Evolutionary conservation across 2,797 vertebrate genomes (phyloP).

Genomic region (Epinephelus awoara): DNA sequence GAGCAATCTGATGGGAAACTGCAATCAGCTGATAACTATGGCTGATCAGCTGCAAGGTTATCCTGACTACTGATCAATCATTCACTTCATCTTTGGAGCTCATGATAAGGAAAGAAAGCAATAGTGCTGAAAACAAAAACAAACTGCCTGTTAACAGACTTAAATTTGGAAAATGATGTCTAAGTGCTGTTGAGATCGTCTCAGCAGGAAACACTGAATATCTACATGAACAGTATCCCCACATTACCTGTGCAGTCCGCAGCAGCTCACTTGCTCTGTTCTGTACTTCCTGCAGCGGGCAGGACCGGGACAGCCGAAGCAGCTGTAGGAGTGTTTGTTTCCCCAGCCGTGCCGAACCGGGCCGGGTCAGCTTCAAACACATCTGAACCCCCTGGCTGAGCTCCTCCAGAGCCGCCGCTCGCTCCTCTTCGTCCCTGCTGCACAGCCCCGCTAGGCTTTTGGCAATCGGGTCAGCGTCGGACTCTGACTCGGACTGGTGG

Average conservation of each 20-base stretch:
- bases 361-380: slow-evolving; percentile 57
- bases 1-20: slow-evolving; percentile 29
- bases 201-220: too few species aligned
- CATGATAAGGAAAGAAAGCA: too few species aligned
- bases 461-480: slow-evolving; percentile 45
- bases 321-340: slow-evolving; percentile 77
- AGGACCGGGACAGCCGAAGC: slow-evolving; percentile 79
- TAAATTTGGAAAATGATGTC: too few species aligned
- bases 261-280: slow-evolving; percentile 73
- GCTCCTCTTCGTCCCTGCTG: slow-evolving; percentile 78
- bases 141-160: too few species aligned
- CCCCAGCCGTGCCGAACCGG: slow-evolving; percentile 56
- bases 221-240: too few species aligned
- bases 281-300: slow-evolving; percentile 79
- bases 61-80: background rate
- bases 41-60: background rate
- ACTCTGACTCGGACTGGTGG: slow-evolving; percentile 59
- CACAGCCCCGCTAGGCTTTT: slow-evolving; percentile 76
- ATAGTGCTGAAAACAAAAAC: too few species aligned
- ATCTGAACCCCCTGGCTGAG: slow-evolving; percentile 69
- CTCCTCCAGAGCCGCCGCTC: slow-evolving; percentile 78
- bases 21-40: slow-evolving; percentile 5
- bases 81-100: background rate
- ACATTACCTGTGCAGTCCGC: slow-evolving; percentile 77
- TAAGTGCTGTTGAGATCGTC: too few species aligned